Conservation (phyloP, 2,888 invertebrate genomes). For the Eupsilia transversa region DNA sequence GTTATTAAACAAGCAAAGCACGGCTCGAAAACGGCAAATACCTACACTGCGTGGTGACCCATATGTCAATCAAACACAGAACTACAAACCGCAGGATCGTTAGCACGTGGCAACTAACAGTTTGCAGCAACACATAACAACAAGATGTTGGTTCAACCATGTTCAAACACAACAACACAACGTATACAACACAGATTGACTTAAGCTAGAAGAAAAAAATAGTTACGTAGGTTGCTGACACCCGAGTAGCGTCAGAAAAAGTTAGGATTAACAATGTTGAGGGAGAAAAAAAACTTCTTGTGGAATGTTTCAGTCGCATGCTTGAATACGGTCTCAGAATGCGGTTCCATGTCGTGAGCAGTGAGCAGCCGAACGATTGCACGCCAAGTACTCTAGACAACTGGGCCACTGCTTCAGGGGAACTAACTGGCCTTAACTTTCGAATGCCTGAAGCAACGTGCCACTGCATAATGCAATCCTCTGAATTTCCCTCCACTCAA, state of each 20-base stretch:
- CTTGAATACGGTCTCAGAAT: neutral
- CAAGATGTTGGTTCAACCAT: conserved; percentile 2
- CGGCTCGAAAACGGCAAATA: conserved; percentile 9
- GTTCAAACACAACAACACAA: neutral
- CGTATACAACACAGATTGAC: neutral
- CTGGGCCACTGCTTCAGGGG: conserved; percentile 30
- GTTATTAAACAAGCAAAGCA: conserved; percentile 7
- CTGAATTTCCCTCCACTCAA: conserved; percentile 12
- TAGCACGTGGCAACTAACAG: conserved; percentile 5
- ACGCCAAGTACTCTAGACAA: conserved; percentile 48
- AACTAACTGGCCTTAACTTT: conserved; percentile 50
- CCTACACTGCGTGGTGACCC: conserved; percentile 12
- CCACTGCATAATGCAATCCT: conserved; percentile 51
- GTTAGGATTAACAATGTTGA: neutral
- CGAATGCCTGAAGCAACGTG: conserved; percentile 34
- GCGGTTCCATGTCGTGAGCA: conserved; percentile 11
- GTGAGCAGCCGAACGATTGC: conserved; percentile 26
- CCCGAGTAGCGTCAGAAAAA: neutral
- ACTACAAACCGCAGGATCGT: conserved; percentile 38
- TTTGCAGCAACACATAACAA: neutral
- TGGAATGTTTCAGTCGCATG: conserved; percentile 9
- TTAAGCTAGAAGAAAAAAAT: neutral
- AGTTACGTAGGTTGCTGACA: neutral
- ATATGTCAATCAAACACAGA: conserved; percentile 29
- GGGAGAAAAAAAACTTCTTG: neutral